Base-by-base conservation (phyloP, 92 coral and sea anemone genomes). In the Phenganax marumi region DNA sequence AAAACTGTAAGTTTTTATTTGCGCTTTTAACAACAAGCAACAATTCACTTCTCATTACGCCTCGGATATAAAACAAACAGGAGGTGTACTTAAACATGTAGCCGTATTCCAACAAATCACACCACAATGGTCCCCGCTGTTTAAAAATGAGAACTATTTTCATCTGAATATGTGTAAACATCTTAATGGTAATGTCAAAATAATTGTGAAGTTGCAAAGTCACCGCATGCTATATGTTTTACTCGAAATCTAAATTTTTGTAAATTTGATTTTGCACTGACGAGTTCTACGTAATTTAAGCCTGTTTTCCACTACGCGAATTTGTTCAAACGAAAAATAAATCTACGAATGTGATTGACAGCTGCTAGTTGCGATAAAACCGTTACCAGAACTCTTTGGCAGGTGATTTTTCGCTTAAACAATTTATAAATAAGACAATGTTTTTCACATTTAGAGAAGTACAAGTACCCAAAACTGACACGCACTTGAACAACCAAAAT, bases 121-220 rank as follows among this genome's bases (percentile, higher is more conserved):
- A 6, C 39, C 1, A 76, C 81, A 76, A 74, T 54, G 52, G 56
- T 10, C 21, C 81, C 81, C 14, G 43, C 81, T 76, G 81, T 76
- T 55, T 19, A 76, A 13, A 76, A 21, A 76, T 76, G 81, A 56
- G 81, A 76, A 76, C 68, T 25, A 76, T 76, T 55, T 76, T 54
- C 13, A 55, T 55, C 68, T 26, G 68, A 76, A 22, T 76, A 76
- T 24, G 23, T 16, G 68, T 6, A 55, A 26, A 57, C 43, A 33
- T 33, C 43, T 33, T 56, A 76, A 76, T 54, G 7, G 10, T 19
- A 0, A 76, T 57, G 81, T 55, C n/a, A 68, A 76, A 23, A 76
- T 50, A 52, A 74, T 13, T 58, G 22, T 16, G n/a, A 58, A 14
- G 65, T 58, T 7, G 21, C 65, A 58, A 13, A 58, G 21, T 58